phyloP scores from a whole-genome alignment of 2,113 vertebrate species.

The Podilymbus podiceps region DNA sequence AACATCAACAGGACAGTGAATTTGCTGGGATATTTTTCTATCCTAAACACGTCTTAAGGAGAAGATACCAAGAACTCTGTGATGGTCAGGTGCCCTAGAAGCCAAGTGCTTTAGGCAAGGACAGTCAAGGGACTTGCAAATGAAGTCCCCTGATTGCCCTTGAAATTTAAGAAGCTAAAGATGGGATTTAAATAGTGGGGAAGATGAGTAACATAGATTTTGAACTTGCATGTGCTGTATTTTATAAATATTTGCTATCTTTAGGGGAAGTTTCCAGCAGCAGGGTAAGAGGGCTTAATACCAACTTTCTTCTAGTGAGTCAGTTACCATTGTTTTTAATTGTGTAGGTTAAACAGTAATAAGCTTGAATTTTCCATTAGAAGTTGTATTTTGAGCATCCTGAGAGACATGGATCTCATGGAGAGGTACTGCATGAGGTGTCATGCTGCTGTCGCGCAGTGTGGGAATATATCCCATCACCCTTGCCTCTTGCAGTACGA shows the following conservation, averaged over 20 bases:
- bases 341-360: not conserved
- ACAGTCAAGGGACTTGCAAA: not conserved
- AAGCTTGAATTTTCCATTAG: not conserved
- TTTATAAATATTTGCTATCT: not conserved
- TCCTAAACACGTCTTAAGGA: not conserved
- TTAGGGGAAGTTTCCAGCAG: not conserved
- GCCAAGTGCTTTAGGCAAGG: not conserved
- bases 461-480: not conserved
- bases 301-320: not conserved
- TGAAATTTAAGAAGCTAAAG: not conserved
- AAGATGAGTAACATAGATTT: not conserved
- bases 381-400: not conserved
- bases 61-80: not conserved
- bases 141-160: not conserved
- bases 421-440: not conserved
- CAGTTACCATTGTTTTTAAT: not conserved
- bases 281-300: not conserved
- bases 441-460: not conserved
- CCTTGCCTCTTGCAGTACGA: not conserved
- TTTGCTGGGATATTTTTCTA: not conserved
- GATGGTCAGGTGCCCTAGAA: not conserved
- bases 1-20: not conserved
- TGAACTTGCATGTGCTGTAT: not conserved
- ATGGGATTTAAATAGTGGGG: not conserved
- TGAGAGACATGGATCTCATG: not conserved